phyloP scores from a whole-genome alignment of 2,888 invertebrate genomes.

The Cataglyphis albicans region DNA sequence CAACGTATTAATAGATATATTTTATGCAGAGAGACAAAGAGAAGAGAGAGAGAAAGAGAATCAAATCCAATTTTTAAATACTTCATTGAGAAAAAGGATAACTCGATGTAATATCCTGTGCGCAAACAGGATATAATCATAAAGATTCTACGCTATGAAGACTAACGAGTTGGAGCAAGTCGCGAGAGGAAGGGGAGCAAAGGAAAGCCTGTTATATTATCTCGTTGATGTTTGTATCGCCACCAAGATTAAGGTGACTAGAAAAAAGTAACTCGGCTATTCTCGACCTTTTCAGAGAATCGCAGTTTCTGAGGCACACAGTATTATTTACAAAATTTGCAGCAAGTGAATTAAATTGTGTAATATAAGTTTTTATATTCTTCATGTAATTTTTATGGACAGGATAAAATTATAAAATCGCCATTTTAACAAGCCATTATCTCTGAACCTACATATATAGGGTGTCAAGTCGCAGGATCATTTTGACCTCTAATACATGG shows the following conservation, averaged over 20 bases:
- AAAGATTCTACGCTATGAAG: conserved; percentile 28
- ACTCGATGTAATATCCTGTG: conserved; percentile 13
- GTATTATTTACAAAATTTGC: background rate
- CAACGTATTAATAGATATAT: conserved; percentile 20
- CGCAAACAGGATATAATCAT: conserved; percentile 3
- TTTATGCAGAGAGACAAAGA: background rate
- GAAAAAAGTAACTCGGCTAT: background rate
- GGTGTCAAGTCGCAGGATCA: background rate
- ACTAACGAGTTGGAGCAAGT: conserved; percentile 36
- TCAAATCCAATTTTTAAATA: conserved; percentile 13
- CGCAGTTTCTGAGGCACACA: background rate
- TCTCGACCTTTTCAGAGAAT: background rate
- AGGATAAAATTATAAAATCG: background rate
- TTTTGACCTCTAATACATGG: background rate
- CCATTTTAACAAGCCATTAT: background rate
- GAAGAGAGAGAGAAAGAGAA: background rate
- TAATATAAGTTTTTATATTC: background rate
- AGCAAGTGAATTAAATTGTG: background rate
- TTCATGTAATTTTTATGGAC: background rate
- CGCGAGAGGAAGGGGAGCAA: conserved; percentile 4
- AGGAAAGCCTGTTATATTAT: background rate
- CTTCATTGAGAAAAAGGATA: background rate
- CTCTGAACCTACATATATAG: background rate
- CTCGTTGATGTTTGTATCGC: background rate
- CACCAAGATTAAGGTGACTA: background rate